phyloP scores from a whole-genome alignment of 2,113 vertebrate species.

The Clarias gariepinus region DNA sequence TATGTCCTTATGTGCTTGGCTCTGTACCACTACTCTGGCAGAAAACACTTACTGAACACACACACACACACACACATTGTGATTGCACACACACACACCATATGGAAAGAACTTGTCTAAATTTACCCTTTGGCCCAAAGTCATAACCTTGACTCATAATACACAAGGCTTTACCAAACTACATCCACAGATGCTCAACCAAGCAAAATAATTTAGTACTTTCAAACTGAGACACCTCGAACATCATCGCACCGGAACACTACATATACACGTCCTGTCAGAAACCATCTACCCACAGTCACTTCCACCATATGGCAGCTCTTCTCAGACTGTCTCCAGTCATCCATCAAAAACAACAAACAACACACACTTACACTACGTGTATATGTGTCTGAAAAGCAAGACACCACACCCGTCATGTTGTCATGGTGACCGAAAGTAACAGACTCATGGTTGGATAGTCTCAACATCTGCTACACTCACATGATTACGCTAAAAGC shows the following conservation, averaged over 20 bases:
- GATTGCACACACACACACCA: background rate
- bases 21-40: background rate
- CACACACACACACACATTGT: background rate
- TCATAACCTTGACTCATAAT: background rate
- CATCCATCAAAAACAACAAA: constrained; percentile 15
- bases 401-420: background rate
- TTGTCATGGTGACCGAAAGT: constrained; percentile 2
- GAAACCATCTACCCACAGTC: background rate
- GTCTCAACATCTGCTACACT: background rate
- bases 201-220: background rate
- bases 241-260: background rate
- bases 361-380: background rate
- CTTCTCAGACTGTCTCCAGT: background rate
- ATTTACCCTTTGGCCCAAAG: constrained; percentile 16
- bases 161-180: background rate
- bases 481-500: background rate
- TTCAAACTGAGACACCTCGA: background rate
- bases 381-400: background rate
- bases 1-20: constrained; percentile 5
- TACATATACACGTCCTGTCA: background rate
- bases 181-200: background rate
- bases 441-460: background rate
- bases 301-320: constrained; percentile 17
- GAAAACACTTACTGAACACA: background rate
- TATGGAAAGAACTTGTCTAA: constrained; percentile 18